These are phyloP conservation scores for Perca schrenkii DNA, from an alignment of 2,113 vertebrate species.

Conservation along the genomic window DNA sequence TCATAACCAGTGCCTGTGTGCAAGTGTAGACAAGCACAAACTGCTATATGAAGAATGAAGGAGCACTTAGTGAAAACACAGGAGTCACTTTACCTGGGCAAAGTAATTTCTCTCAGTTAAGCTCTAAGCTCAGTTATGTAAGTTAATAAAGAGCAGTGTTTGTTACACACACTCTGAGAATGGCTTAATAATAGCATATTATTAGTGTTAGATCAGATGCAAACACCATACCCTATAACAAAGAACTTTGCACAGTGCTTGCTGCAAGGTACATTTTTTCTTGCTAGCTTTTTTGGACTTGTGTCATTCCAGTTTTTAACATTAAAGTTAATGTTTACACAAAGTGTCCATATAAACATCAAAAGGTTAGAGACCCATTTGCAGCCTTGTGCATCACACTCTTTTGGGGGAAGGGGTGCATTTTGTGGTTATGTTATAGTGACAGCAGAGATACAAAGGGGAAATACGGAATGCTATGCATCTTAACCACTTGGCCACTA, in stretches of 20 bases:
- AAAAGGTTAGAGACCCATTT: background rate
- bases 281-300: background rate
- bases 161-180: background rate
- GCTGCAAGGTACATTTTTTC: background rate
- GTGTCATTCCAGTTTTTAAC: background rate
- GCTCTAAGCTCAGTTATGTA: background rate
- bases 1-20: background rate
- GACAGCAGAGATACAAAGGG: background rate
- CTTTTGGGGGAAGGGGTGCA: too few species aligned
- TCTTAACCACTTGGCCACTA: background rate
- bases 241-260: background rate
- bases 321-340: background rate
- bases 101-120: background rate
- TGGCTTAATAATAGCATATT: background rate
- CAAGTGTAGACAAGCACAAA: background rate
- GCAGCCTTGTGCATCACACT: background rate
- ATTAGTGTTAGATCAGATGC: background rate
- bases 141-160: background rate
- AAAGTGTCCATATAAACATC: background rate
- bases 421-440: background rate
- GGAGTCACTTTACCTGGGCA: constrained; percentile 25
- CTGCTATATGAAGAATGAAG: background rate
- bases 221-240: background rate
- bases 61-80: background rate
- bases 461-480: background rate